Evolutionary conservation across 2,888 invertebrate genomes (phyloP).

Genomic region (Cybosia mesomella): DNA sequence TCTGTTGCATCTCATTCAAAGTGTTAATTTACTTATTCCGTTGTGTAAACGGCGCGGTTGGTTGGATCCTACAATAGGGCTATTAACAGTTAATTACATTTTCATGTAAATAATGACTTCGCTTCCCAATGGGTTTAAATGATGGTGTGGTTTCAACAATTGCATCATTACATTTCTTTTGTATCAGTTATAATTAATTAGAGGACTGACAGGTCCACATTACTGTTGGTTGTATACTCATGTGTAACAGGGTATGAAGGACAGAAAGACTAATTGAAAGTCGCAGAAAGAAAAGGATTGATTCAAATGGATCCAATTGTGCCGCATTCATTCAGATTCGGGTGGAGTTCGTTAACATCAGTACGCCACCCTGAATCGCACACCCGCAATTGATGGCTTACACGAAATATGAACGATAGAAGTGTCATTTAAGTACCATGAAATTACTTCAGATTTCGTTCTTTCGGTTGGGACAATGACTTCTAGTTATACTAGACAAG

Average conservation of each 20-base stretch:
- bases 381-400: too few relatives aligned
- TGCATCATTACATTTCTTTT: neutral
- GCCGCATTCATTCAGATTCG: neutral
- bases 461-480: too few relatives aligned
- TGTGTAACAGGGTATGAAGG: neutral
- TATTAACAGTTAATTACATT: constrained; percentile 19
- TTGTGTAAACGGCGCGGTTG: constrained; percentile 10
- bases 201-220: neutral
- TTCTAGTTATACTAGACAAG: too few relatives aligned
- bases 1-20: constrained; percentile 8
- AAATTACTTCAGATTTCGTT: too few relatives aligned
- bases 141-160: constrained; percentile 2
- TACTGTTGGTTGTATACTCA: neutral
- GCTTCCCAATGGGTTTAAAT: constrained; percentile 2
- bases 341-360: neutral
- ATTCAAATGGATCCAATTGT: neutral
- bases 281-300: neutral
- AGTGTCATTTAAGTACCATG: too few relatives aligned
- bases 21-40: constrained; percentile 12
- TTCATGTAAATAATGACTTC: constrained; percentile 13
- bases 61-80: constrained; percentile 12
- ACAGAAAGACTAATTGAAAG: neutral
- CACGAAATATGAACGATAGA: too few relatives aligned
- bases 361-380: too few relatives aligned
- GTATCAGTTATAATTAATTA: neutral